These are phyloP conservation scores for Abrostola tripartita DNA, from an alignment of 2,888 invertebrate genomes.

Conservation along the genomic window DNA sequence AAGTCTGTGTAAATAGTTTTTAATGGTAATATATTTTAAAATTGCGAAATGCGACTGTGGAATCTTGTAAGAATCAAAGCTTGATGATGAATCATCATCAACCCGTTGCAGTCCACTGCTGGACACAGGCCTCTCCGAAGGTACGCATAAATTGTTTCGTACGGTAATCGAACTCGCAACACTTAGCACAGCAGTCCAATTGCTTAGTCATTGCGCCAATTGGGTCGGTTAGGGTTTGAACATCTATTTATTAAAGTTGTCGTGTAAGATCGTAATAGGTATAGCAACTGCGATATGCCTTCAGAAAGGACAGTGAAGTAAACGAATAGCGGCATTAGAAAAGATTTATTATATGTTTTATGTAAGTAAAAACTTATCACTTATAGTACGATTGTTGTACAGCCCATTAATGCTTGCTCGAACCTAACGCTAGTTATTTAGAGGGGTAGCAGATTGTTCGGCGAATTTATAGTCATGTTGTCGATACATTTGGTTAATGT, in stretches of 20 bases:
- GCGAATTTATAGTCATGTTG: slow-evolving; percentile 52
- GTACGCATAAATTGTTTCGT: too few species aligned
- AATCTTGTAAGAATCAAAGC: too few species aligned
- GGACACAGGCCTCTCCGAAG: too few species aligned
- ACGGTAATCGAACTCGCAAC: too few species aligned
- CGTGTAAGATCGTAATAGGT: too few species aligned
- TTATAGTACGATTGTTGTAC: slow-evolving; percentile 12
- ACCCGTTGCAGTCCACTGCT: too few species aligned
- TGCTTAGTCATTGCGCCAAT: too few species aligned
- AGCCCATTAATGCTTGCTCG: slow-evolving; percentile 21
- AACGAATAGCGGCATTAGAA: neutral
- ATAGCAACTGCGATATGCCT: too few species aligned
- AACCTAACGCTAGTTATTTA: slow-evolving; percentile 32
- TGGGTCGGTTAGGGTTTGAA: too few species aligned
- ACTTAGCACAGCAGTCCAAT: too few species aligned
- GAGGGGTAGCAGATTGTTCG: slow-evolving; percentile 35
- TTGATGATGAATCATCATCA: too few species aligned
- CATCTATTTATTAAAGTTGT: too few species aligned
- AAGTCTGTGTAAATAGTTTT: neutral
- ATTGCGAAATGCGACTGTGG: neutral
- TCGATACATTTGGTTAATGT: slow-evolving; percentile 53
- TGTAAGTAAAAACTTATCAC: slow-evolving; percentile 7
- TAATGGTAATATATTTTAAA: neutral
- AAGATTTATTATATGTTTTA: neutral
- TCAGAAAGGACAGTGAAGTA: neutral